Evolutionary conservation across 2,888 invertebrate genomes (phyloP).

Genomic region (Meta bourneti): DNA sequence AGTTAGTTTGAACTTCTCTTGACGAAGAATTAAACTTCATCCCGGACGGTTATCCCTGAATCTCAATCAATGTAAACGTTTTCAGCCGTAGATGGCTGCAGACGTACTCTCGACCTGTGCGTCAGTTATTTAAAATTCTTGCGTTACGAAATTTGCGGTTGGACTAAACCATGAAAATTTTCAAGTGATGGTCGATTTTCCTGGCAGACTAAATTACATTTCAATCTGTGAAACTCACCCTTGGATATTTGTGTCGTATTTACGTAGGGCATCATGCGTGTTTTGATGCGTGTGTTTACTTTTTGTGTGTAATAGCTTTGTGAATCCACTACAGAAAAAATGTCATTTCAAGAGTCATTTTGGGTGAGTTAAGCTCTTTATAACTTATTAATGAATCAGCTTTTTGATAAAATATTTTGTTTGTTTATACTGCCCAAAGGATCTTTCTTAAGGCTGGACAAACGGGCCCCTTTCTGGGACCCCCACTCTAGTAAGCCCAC

Average conservation of each 20-base stretch:
- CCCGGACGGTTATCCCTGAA: neutral
- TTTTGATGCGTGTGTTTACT: constrained; percentile 20
- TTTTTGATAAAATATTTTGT: too few relatives aligned
- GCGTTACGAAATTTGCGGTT: constrained; percentile 10
- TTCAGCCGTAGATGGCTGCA: constrained; percentile 10
- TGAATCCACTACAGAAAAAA: constrained; percentile 12
- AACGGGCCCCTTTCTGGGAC: too few relatives aligned
- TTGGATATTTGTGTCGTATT: constrained; percentile 12
- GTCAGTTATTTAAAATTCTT: constrained; percentile 2
- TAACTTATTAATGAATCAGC: too few relatives aligned
- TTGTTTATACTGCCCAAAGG: too few relatives aligned
- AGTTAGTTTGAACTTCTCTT: neutral
- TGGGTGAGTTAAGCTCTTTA: constrained; percentile 39
- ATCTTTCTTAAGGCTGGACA: too few relatives aligned
- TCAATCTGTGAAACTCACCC: neutral
- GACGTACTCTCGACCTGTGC: neutral
- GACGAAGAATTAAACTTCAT: neutral
- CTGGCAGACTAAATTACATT: neutral
- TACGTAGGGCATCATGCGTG: constrained; percentile 21
- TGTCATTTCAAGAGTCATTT: constrained; percentile 73
- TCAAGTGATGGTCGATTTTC: neutral
- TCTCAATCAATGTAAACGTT: constrained; percentile 27
- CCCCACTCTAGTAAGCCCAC: too few relatives aligned
- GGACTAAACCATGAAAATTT: neutral
- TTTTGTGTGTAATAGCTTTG: neutral